A percentile compares a stretch with the other conserved stretches of the same genome.
Conservation (phyloP, 2,888 invertebrate genomes). For the Acrobasis suavella region DNA sequence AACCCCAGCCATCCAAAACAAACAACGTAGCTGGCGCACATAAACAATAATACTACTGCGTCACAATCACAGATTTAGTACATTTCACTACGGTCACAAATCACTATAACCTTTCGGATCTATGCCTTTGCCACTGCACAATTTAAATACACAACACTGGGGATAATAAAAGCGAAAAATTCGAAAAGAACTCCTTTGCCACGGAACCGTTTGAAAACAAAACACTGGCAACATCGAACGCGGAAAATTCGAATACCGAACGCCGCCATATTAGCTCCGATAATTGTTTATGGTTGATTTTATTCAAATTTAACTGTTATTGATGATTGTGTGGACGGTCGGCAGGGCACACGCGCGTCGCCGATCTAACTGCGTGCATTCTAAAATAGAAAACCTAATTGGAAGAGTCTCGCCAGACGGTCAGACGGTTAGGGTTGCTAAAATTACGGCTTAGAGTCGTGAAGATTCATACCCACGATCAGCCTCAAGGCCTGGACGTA, state of each 20-base stretch:
- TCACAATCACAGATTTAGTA: neutral
- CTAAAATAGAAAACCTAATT: slow-evolving; percentile 74
- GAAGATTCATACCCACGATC: slow-evolving; percentile 46
- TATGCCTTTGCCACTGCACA: slow-evolving; percentile 14
- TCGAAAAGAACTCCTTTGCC: slow-evolving; percentile 24
- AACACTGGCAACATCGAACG: slow-evolving; percentile 24
- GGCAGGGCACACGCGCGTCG: slow-evolving; percentile 47
- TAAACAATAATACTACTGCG: slow-evolving; percentile 28
- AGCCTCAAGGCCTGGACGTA: slow-evolving; percentile 37
- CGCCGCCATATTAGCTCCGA: slow-evolving; percentile 35
- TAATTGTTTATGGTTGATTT: slow-evolving; percentile 50
- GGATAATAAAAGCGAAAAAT: slow-evolving; percentile 20
- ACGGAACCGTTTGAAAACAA: slow-evolving; percentile 22
- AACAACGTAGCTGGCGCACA: slow-evolving; percentile 29
- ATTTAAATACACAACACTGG: slow-evolving; percentile 21
- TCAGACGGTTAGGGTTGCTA: slow-evolving; percentile 68
- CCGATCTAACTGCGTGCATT: slow-evolving; percentile 45
- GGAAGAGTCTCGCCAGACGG: slow-evolving; percentile 62
- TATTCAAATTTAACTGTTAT: slow-evolving; percentile 45
- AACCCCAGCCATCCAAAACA: slow-evolving; percentile 28
- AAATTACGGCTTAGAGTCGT: slow-evolving; percentile 55
- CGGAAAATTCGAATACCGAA: slow-evolving; percentile 34
- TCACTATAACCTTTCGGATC: neutral
- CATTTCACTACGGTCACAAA: neutral
- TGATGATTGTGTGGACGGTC: slow-evolving; percentile 42